Conservation (phyloP, 2,888 invertebrate genomes). For the Pristionchus mayeri region DNA sequence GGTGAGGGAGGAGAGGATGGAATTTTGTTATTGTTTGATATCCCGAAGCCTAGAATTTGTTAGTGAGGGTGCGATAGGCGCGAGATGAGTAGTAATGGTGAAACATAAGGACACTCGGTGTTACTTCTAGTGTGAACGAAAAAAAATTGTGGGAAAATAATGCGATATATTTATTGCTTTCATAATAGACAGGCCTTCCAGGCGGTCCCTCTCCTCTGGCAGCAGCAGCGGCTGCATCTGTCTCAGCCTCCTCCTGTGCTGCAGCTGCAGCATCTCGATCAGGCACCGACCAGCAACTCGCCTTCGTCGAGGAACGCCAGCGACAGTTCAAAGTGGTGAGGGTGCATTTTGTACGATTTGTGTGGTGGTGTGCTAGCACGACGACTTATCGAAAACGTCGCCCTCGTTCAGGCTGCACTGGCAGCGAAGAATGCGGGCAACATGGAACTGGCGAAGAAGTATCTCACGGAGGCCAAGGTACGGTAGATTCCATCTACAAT, state of each 20-base stretch:
- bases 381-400: not conserved
- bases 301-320: conserved; percentile 67
- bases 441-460: conserved; percentile 66
- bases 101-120: not conserved
- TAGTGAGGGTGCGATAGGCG: too few species aligned
- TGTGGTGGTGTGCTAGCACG: not conserved
- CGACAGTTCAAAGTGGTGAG: conserved; percentile 62
- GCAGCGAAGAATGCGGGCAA: conserved; percentile 69
- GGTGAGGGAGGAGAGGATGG: not conserved
- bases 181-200: not conserved
- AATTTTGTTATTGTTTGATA: not conserved
- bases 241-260: not conserved
- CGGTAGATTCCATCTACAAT: conserved; percentile 29
- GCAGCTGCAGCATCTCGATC: conserved; percentile 21
- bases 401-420: conserved; percentile 64
- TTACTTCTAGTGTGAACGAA: too few species aligned
- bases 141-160: not conserved
- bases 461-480: conserved; percentile 65
- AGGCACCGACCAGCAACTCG: conserved; percentile 48
- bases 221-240: not conserved
- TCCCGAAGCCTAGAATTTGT: not conserved
- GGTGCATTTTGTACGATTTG: not conserved
- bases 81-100: not conserved
- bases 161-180: not conserved
- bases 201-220: not conserved